Evolutionary conservation across 2,888 invertebrate genomes (phyloP).

Genomic region (Eustalomyia histrio): DNA sequence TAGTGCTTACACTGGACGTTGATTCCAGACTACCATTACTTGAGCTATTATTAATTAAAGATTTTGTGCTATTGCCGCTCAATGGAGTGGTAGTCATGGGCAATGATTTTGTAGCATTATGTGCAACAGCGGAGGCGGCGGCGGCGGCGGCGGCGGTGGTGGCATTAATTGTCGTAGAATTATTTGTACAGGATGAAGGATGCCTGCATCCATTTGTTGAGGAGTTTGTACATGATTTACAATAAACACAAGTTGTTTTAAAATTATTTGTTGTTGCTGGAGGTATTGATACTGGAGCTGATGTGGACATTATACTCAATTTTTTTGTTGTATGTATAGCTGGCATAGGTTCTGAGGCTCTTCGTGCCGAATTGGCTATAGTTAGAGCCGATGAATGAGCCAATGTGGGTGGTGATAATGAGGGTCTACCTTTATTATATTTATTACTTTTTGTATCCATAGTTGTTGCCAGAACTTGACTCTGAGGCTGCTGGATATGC

Average conservation of each 20-base stretch:
- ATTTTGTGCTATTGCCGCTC: constrained; percentile 59
- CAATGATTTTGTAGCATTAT: constrained; percentile 10
- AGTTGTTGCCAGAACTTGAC: constrained; percentile 7
- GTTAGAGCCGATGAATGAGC: constrained; percentile 60
- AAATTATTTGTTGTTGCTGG: constrained; percentile 57
- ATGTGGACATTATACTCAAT: constrained; percentile 36
- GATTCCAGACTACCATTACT: constrained; percentile 59
- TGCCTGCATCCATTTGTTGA: constrained; percentile 61
- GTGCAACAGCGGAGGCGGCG: too few relatives aligned
- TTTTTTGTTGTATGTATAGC: constrained; percentile 65
- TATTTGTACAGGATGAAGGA: constrained; percentile 61
- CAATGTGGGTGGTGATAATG: constrained; percentile 54
- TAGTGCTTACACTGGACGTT: constrained; percentile 53
- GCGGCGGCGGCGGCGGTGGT: constrained; percentile 52
- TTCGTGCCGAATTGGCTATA: constrained; percentile 53
- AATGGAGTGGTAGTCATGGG: constrained; percentile 56
- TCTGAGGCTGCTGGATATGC: constrained; percentile 28
- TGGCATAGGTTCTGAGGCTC: constrained; percentile 72
- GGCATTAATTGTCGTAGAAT: background rate
- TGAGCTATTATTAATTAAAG: constrained; percentile 57
- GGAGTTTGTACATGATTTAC: constrained; percentile 69
- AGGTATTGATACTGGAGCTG: constrained; percentile 49
- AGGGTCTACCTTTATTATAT: constrained; percentile 45
- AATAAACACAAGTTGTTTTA: constrained; percentile 68
- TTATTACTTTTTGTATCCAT: constrained; percentile 1